A percentile compares a stretch with the other conserved stretches of the same genome.
Conservation (phyloP, 2,888 invertebrate species). For the Scaptomyza polygonia region DNA sequence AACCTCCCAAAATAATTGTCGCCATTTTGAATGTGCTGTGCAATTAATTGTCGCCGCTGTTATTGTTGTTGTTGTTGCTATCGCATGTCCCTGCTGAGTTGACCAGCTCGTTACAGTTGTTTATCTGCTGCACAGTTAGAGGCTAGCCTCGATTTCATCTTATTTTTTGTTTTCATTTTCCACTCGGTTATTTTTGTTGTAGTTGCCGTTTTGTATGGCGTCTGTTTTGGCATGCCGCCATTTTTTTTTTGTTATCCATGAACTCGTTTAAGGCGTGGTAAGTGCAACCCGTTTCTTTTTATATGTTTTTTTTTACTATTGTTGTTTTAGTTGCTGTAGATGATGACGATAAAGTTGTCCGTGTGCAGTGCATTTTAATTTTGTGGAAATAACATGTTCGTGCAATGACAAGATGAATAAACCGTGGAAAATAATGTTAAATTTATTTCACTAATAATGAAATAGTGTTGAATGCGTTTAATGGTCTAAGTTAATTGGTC, state of each 20-base stretch:
- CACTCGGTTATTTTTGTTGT: conserved; percentile 13
- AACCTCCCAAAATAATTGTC: conserved; percentile 46
- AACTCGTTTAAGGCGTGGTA: conserved; percentile 71
- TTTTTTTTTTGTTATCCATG: conserved; percentile 73
- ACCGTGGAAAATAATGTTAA: too few species aligned
- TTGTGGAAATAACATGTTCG: conserved; percentile 28
- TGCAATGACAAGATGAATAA: too few species aligned
- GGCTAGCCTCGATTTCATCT: conserved; percentile 6
- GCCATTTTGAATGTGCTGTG: conserved; percentile 54
- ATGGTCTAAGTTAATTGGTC: neutral
- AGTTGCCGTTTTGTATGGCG: conserved; percentile 40
- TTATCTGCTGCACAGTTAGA: conserved; percentile 31
- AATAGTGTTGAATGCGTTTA: neutral
- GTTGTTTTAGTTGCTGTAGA: conserved; percentile 26
- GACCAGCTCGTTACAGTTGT: conserved; percentile 40
- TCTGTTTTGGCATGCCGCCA: conserved; percentile 77
- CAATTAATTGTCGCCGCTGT: conserved; percentile 58
- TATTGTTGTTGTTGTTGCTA: conserved; percentile 27
- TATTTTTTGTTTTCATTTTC: conserved; percentile 3
- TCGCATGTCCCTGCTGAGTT: conserved; percentile 48
- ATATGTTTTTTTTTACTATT: conserved; percentile 2
- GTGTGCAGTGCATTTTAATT: conserved; percentile 50
- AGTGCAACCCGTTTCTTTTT: conserved; percentile 39
- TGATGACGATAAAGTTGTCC: conserved; percentile 46
- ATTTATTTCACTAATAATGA: too few species aligned